Evolutionary conservation across 2,113 vertebrate species (phyloP).

Genomic region (Clarias gariepinus): DNA sequence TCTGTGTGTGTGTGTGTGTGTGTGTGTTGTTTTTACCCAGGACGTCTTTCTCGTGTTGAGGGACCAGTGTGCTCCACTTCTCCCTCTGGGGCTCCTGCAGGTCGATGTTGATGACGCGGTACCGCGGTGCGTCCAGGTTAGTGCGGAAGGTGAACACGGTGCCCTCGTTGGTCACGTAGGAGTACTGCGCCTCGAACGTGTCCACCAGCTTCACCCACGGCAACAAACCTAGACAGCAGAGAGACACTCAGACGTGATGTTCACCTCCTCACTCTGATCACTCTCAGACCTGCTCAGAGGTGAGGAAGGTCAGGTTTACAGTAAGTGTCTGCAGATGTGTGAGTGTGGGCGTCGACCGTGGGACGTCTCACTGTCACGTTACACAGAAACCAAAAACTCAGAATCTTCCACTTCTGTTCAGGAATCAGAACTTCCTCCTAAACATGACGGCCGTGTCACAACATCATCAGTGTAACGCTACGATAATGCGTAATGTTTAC

Average conservation of each 20-base stretch:
- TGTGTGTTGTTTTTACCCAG: slow-evolving; percentile 61
- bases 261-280: background rate
- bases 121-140: slow-evolving; percentile 72
- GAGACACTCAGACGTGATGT: background rate
- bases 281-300: background rate
- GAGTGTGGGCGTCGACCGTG: no score
- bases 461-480: no score
- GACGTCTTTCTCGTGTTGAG: slow-evolving; percentile 73
- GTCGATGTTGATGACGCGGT: slow-evolving; percentile 74
- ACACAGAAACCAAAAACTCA: no score
- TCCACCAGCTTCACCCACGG: slow-evolving; percentile 77
- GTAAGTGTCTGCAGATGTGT: no score
- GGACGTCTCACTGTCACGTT: no score
- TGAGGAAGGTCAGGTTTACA: no score
- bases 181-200: slow-evolving; percentile 75
- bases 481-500: no score
- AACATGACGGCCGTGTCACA: no score
- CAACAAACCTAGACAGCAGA: slow-evolving; percentile 61
- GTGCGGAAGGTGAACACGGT: slow-evolving; percentile 72
- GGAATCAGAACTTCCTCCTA: no score
- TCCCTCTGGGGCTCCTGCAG: slow-evolving; percentile 63
- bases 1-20: background rate
- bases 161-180: slow-evolving; percentile 74
- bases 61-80: slow-evolving; percentile 69
- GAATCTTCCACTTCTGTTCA: no score